Conservation (phyloP, 2,888 invertebrate genomes). For the Hermaeophaga mercurialis region DNA sequence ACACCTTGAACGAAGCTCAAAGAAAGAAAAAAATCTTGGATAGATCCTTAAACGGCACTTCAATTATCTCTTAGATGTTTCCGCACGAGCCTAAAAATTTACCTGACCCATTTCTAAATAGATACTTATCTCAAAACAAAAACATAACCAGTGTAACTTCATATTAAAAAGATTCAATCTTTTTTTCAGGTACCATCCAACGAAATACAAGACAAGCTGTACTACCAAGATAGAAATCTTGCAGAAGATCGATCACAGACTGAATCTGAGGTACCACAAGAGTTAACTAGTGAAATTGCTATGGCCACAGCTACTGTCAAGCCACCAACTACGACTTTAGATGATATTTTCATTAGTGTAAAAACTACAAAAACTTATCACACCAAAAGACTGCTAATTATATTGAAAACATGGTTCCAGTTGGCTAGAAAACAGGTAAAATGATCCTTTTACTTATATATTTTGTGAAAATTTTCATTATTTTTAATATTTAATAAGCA, state of each 20-base stretch:
- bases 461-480: too few species aligned
- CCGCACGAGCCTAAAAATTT: slow-evolving; percentile 12
- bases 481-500: too few species aligned
- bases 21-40: too few species aligned
- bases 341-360: slow-evolving; percentile 93
- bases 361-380: slow-evolving; percentile 93
- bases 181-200: slow-evolving; percentile 45
- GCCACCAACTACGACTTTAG: slow-evolving; percentile 70
- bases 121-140: slow-evolving; percentile 1
- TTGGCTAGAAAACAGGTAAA: slow-evolving; percentile 88
- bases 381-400: slow-evolving; percentile 78
- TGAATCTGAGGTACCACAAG: slow-evolving; percentile 35
- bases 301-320: slow-evolving; percentile 56
- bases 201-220: slow-evolving; percentile 47
- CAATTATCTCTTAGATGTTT: neutral
- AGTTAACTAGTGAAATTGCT: slow-evolving; percentile 44
- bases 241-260: slow-evolving; percentile 40
- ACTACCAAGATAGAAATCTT: slow-evolving; percentile 44
- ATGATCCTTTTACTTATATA: too few species aligned
- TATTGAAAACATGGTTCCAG: slow-evolving; percentile 95
- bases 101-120: neutral
- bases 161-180: neutral
- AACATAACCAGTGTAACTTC: neutral
- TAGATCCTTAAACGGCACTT: neutral
- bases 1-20: too few species aligned